Conservation (phyloP, 2,888 invertebrate species). For the Linnaemya tessellans region DNA sequence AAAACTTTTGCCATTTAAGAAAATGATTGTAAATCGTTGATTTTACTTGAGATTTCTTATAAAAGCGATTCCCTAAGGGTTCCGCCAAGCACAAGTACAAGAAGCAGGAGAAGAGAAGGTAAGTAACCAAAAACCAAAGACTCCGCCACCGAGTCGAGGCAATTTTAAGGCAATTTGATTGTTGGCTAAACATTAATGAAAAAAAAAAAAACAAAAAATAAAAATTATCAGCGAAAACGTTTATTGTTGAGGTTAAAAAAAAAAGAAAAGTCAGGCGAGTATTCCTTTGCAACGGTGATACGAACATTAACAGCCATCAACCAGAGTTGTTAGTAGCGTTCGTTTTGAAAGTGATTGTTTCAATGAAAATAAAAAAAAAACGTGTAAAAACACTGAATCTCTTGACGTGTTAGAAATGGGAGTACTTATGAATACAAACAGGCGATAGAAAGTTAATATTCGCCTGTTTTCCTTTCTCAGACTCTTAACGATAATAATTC, state of each 20-base stretch:
- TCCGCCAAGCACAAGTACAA: slow-evolving; percentile 45
- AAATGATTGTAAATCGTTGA: slow-evolving; percentile 80
- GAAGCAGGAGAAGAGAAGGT: neutral
- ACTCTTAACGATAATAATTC: slow-evolving; percentile 18
- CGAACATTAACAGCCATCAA: slow-evolving; percentile 63
- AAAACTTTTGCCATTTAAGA: slow-evolving; percentile 74
- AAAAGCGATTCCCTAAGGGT: slow-evolving; percentile 75
- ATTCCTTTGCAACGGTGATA: slow-evolving; percentile 14
- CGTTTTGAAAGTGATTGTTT: slow-evolving; percentile 67
- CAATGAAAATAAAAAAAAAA: slow-evolving; percentile 49
- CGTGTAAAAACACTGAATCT: slow-evolving; percentile 33
- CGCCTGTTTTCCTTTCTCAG: slow-evolving; percentile 9
- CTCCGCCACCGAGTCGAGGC: slow-evolving; percentile 33
- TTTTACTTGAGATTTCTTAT: slow-evolving; percentile 73
- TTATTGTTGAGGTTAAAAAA: slow-evolving; percentile 19
- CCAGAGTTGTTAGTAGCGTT: slow-evolving; percentile 50
- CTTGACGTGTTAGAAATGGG: slow-evolving; percentile 73
- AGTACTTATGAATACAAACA: slow-evolving; percentile 65
- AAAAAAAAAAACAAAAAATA: slow-evolving; percentile 19
- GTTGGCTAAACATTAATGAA: slow-evolving; percentile 53
- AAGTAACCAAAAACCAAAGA: slow-evolving; percentile 51
- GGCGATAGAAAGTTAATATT: slow-evolving; percentile 81
- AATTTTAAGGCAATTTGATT: slow-evolving; percentile 59
- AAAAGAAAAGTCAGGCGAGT: slow-evolving; percentile 18
- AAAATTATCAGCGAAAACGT: slow-evolving; percentile 45